A percentile compares a stretch with the other conserved stretches of the same genome.
Conservation (phyloP, 2,113 vertebrate genomes). For the Carassius carassius region DNA sequence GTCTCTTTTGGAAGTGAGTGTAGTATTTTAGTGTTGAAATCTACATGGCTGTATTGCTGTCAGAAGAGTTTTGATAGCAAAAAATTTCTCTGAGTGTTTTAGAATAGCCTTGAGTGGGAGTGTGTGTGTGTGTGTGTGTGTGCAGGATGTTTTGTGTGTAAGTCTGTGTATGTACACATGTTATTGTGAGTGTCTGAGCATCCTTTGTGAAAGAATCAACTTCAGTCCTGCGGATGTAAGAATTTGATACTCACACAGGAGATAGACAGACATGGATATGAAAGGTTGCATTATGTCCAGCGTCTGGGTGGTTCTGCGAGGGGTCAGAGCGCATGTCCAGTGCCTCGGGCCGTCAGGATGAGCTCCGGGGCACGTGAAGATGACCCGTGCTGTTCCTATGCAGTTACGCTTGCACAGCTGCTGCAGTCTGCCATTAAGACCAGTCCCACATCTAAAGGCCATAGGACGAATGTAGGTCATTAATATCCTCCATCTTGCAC, state of each 20-base stretch:
- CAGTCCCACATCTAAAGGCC: slow-evolving; percentile 1
- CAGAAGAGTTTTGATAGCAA: neutral
- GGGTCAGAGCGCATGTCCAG: slow-evolving; percentile 68
- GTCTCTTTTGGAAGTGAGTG: slow-evolving; percentile 53
- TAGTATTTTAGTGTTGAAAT: slow-evolving; percentile 1
- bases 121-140: neutral
- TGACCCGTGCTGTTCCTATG: slow-evolving; percentile 69
- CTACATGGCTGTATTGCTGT: slow-evolving; percentile 15
- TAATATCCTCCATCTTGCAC: neutral
- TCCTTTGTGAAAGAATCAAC: slow-evolving; percentile 39
- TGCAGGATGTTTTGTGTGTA: neutral
- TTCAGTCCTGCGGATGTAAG: slow-evolving; percentile 13
- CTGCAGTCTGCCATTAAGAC: slow-evolving; percentile 29
- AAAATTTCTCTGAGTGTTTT: neutral
- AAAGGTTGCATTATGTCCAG: slow-evolving; percentile 65
- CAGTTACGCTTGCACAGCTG: slow-evolving; percentile 68
- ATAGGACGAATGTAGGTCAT: slow-evolving; percentile 19
- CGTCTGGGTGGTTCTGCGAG: slow-evolving; percentile 70
- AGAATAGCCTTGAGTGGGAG: neutral
- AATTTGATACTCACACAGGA: slow-evolving; percentile 37
- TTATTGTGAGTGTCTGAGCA: slow-evolving; percentile 1
- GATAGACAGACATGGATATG: slow-evolving; percentile 48
- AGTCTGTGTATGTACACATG: slow-evolving; percentile 10
- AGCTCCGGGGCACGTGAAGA: slow-evolving; percentile 70
- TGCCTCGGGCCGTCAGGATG: slow-evolving; percentile 73